phyloP scores from a whole-genome alignment of 2,888 invertebrate genomes.

The Ametastegia equiseti region DNA sequence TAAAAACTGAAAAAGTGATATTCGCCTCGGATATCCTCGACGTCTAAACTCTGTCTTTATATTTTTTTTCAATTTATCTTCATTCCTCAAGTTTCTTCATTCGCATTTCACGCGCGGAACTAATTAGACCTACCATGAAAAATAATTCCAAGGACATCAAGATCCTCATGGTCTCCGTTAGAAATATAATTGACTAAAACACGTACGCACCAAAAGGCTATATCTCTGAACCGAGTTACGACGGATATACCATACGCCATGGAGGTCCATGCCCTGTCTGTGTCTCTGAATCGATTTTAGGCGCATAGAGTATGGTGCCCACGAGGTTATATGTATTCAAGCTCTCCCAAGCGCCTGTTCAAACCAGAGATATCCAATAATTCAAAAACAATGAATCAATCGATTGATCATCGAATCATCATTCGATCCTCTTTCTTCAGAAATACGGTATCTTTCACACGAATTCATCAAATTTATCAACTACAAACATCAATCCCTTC shows the following conservation, averaged over 20 bases:
- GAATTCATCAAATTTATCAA: no score
- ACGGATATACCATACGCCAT: constrained; percentile 59
- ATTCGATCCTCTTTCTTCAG: not conserved
- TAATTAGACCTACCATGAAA: no score
- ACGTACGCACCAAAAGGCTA: not conserved
- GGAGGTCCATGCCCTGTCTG: constrained; percentile 68
- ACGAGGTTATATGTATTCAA: constrained; percentile 54
- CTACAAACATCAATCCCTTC: no score
- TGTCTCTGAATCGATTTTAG: constrained; percentile 71
- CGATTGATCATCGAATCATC: not conserved
- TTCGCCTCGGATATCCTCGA: not conserved
- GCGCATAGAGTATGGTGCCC: constrained; percentile 65
- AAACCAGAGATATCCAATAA: constrained; percentile 6
- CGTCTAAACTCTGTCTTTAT: not conserved
- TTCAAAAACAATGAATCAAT: constrained; percentile 4
- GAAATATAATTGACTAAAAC: no score
- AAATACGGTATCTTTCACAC: no score
- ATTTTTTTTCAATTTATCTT: no score
- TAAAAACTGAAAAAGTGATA: not conserved
- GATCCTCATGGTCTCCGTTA: no score
- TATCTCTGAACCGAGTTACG: constrained; percentile 59
- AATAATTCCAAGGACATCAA: no score
- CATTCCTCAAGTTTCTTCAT: not conserved
- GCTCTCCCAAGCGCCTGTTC: not conserved
- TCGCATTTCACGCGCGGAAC: not conserved